Evolutionary conservation across 2,113 vertebrate genomes (phyloP).

Genomic region (Bettongia penicillata): DNA sequence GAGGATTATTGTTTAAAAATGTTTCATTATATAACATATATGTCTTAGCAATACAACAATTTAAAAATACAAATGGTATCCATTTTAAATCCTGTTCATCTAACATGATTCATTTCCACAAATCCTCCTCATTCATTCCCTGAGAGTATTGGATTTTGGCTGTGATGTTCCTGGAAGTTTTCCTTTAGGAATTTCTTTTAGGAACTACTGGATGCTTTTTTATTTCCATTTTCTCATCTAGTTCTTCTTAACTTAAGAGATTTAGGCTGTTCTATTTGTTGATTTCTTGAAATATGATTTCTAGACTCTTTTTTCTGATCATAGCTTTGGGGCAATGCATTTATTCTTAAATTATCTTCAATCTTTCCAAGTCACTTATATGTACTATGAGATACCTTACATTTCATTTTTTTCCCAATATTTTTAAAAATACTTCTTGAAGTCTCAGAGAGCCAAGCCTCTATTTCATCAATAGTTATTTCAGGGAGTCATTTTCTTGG

Average conservation of each 20-base stretch:
- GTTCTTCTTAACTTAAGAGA: not conserved
- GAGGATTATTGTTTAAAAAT: not conserved
- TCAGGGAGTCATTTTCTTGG: not conserved
- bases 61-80: not conserved
- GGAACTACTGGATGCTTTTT: not conserved
- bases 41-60: not conserved
- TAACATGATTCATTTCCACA: not conserved
- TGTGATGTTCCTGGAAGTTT: not conserved
- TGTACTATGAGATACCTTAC: not conserved
- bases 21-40: not conserved
- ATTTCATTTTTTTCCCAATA: not conserved
- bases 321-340: not conserved
- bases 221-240: not conserved
- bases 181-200: not conserved
- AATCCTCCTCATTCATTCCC: not conserved
- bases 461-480: not conserved
- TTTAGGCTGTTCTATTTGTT: not conserved
- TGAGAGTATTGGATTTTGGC: not conserved
- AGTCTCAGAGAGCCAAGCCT: not conserved
- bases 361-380: not conserved
- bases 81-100: not conserved
- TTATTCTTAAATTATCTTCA: not conserved
- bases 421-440: too few species aligned
- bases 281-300: not conserved
- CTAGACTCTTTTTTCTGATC: not conserved